Conservation (phyloP, 2,888 invertebrate genomes). For the Allacma fusca region DNA sequence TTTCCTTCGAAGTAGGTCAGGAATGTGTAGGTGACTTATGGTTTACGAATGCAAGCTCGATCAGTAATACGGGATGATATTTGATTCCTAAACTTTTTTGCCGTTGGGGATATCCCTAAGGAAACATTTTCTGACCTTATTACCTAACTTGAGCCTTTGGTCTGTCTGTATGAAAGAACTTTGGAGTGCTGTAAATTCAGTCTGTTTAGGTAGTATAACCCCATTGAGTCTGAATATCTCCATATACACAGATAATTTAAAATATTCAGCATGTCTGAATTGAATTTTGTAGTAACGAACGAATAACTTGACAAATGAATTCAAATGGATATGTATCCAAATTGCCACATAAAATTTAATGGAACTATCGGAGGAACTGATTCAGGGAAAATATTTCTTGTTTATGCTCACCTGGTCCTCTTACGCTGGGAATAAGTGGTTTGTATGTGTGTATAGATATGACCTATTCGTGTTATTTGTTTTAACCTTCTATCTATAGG, state of each 20-base stretch:
- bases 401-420: neutral
- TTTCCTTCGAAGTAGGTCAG: neutral
- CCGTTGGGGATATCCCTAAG: neutral
- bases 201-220: neutral
- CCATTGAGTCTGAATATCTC: neutral
- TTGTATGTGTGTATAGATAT: too few relatives aligned
- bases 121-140: conserved; percentile 7
- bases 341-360: neutral
- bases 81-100: neutral
- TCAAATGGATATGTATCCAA: neutral
- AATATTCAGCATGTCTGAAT: neutral
- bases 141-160: neutral
- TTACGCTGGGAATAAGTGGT: too few relatives aligned
- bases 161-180: neutral
- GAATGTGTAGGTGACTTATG: neutral
- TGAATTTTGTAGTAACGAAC: neutral
- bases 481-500: too few relatives aligned
- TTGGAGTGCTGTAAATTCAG: neutral
- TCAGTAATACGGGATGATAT: neutral
- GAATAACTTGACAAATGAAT: neutral
- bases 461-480: too few relatives aligned
- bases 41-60: neutral
- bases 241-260: neutral
- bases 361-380: neutral
- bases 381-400: neutral